Evolutionary conservation across 2,113 vertebrate genomes (phyloP), one percentile per base, ranked within the genome.

Genomic region (Muntiacus muntjak): DNA sequence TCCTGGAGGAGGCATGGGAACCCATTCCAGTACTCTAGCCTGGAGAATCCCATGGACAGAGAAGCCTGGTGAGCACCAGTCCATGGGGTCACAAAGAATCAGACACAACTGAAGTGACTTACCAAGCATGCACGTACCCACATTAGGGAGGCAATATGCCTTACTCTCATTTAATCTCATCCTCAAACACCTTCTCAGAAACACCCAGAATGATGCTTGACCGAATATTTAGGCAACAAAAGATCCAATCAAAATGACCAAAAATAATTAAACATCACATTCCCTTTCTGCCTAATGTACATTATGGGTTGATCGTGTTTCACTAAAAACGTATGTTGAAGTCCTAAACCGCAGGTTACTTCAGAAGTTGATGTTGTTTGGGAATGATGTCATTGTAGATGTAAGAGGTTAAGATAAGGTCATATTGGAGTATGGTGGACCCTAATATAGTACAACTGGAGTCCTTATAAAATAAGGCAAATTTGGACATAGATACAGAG

Each of bases 61-160:
- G 71, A 15, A 43, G 40, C 40, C 71, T 76, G 40, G 71, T 43
- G 71, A 15, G 36, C 36, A 43, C 7, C 36, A 25, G 21, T 25
- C 11, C 36, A 25, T 14, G 36, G 71, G 12, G 71, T 76, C 1
- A 0, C 23, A 76, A 43, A 76, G 40, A 4, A 26, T 76, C 0
- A 0, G 71, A 43, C 71, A 76, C 23, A 43, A 14, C 36, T 76
- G 71, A 76, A 26, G 36, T 43, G 23, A 43, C 21, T 43, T 76
- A 43, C 40, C 71, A 76, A 15, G 23, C 23, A 76, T 0, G 3
- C 40, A 4, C 0, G 2, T 26, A 76, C 6, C 40, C 12, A 26
- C 23, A 43, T 76, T 40, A 76, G 71, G 40, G 71, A 76, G 71
- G 71, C 21, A 76, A 43, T 76, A 11, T 52, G 79, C 50, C 33